Conservation (phyloP, 2,888 invertebrate genomes). For the Polyploca ridens region DNA sequence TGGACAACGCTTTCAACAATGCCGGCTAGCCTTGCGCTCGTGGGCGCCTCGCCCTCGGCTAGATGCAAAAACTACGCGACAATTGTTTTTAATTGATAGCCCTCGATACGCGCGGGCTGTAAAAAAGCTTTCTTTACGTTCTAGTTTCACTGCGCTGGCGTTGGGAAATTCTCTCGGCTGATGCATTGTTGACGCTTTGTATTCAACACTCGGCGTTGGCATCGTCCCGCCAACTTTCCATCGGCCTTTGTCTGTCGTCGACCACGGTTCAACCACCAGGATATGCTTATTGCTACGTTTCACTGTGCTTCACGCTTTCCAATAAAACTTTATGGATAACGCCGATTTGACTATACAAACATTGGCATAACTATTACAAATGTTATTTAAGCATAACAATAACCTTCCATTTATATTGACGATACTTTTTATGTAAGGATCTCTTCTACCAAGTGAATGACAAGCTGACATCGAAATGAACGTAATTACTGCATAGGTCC, state of each 20-base stretch:
- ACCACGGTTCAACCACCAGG: slow-evolving; percentile 52
- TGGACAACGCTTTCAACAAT: slow-evolving; percentile 58
- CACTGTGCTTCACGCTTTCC: slow-evolving; percentile 47
- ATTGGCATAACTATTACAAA: slow-evolving; percentile 1
- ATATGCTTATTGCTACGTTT: slow-evolving; percentile 50
- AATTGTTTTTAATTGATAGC: slow-evolving; percentile 28
- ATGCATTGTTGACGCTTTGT: slow-evolving; percentile 78
- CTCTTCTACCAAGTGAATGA: neutral
- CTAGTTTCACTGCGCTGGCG: slow-evolving; percentile 62
- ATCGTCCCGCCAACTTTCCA: slow-evolving; percentile 71
- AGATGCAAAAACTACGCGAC: slow-evolving; percentile 31
- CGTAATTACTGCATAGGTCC: slow-evolving; percentile 56
- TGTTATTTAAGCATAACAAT: neutral
- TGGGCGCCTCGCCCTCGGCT: slow-evolving; percentile 21
- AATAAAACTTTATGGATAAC: slow-evolving; percentile 19
- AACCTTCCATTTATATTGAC: neutral
- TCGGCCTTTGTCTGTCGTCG: slow-evolving; percentile 66
- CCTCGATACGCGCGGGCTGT: slow-evolving; percentile 28
- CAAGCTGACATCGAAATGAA: neutral
- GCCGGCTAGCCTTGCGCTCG: slow-evolving; percentile 52
- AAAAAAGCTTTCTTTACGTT: slow-evolving; percentile 68
- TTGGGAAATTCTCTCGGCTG: slow-evolving; percentile 71
- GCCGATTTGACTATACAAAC: neutral
- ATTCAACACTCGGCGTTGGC: slow-evolving; percentile 63
- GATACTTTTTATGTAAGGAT: neutral